These are phyloP conservation scores for Dendrolimus punctatus DNA, from an alignment of 1,140 invertebrate species.

Conservation along the genomic window DNA sequence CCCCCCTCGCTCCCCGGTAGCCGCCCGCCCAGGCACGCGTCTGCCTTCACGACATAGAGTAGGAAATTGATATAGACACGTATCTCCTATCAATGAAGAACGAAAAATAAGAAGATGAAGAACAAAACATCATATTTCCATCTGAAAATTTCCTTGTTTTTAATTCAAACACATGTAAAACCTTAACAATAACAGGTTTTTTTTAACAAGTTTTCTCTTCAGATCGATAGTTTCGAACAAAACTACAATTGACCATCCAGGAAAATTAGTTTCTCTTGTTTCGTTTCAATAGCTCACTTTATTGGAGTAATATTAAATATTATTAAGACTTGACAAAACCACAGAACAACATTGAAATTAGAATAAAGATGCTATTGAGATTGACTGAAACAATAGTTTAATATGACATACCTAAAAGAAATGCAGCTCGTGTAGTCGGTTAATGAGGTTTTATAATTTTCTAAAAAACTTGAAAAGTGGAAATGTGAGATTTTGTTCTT, in stretches of 20 bases:
- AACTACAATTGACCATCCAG: too few relatives aligned
- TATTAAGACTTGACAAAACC: not conserved
- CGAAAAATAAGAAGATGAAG: slow-evolving; percentile 5
- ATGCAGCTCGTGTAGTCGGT: too few relatives aligned
- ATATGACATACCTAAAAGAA: too few relatives aligned
- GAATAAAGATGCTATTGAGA: too few relatives aligned
- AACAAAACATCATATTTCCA: too few relatives aligned
- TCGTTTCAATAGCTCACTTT: too few relatives aligned
- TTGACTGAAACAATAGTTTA: too few relatives aligned
- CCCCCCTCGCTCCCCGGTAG: slow-evolving; percentile 23
- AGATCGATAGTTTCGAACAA: not conserved
- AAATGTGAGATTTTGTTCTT: too few relatives aligned
- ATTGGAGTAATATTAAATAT: slow-evolving; percentile 1
- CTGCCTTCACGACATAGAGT: slow-evolving; percentile 10
- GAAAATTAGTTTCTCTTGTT: too few relatives aligned
- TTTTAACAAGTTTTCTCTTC: not conserved
- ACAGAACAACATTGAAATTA: too few relatives aligned
- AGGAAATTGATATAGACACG: not conserved
- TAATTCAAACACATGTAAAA: slow-evolving; percentile 2
- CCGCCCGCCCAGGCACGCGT: slow-evolving; percentile 55
- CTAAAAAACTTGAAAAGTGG: too few relatives aligned
- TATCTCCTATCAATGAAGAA: slow-evolving; percentile 11
- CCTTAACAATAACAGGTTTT: not conserved
- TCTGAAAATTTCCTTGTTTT: slow-evolving; percentile 8
- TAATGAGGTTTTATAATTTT: too few relatives aligned